These are phyloP conservation scores for Anoura caudifer DNA, from an alignment of 2,113 vertebrate species.

Conservation along the genomic window DNA sequence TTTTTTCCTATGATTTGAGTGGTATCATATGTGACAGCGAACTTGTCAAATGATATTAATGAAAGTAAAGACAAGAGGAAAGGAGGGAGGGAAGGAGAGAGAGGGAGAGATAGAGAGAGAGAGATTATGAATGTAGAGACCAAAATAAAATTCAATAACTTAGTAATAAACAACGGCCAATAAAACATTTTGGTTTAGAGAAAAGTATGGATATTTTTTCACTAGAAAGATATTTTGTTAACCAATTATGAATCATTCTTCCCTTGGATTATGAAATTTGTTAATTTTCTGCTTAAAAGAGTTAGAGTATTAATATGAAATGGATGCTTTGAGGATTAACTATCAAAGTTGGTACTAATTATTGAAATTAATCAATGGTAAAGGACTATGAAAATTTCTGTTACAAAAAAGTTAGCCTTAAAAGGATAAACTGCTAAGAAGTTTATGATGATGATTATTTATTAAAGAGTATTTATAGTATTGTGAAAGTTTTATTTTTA, in stretches of 20 bases:
- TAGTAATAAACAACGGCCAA: background rate
- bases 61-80: background rate
- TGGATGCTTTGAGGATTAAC: constrained; percentile 44
- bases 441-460: background rate
- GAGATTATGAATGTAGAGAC: background rate
- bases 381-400: constrained; percentile 15
- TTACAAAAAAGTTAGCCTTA: background rate
- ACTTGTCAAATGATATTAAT: background rate
- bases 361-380: constrained; percentile 55
- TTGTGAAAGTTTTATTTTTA: background rate
- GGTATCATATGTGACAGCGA: background rate
- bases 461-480: background rate
- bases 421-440: constrained; percentile 16
- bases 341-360: constrained; percentile 13
- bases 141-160: background rate
- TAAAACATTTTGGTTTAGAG: background rate
- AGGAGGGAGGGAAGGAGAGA: no score
- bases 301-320: constrained; percentile 46
- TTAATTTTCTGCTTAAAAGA: constrained; percentile 54
- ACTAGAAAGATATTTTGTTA: constrained; percentile 13
- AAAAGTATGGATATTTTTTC: background rate
- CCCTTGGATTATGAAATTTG: background rate
- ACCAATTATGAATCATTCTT: constrained; percentile 24
- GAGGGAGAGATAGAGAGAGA: background rate
- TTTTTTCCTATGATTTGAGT: background rate